Conservation (phyloP, 2,888 invertebrate species). For the Drosophila percnosoma region DNA sequence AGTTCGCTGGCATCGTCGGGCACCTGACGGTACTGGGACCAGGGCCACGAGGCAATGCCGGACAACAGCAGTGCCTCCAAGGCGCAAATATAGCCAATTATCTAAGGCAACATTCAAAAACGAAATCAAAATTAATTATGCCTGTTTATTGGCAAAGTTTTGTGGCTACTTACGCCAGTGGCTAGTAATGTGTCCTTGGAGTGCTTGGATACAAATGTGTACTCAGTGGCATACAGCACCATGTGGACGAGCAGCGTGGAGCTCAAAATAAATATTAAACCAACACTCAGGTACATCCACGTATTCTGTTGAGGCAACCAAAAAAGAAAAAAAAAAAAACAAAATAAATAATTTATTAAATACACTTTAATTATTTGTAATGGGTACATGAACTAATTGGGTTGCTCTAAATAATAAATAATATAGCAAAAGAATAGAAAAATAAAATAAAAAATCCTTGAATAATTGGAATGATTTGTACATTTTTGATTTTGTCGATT, state of each 20-base stretch:
- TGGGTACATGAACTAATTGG: not conserved
- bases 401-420: not conserved
- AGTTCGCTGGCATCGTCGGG: slow-evolving; percentile 88
- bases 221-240: slow-evolving; percentile 88
- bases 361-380: not conserved
- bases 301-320: slow-evolving; percentile 86
- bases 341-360: not conserved
- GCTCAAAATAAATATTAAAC: slow-evolving; percentile 89
- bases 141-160: not conserved
- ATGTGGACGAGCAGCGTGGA: slow-evolving; percentile 90
- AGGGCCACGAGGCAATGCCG: slow-evolving; percentile 87
- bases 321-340: not conserved
- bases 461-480: not conserved
- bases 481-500: not conserved
- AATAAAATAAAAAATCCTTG: not conserved
- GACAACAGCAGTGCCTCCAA: slow-evolving; percentile 87
- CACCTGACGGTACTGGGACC: slow-evolving; percentile 87
- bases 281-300: slow-evolving; percentile 90
- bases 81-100: slow-evolving; percentile 88
- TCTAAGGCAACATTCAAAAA: slow-evolving; percentile 79
- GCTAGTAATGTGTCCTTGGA: slow-evolving; percentile 89
- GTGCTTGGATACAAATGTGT: slow-evolving; percentile 89
- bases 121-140: not conserved
- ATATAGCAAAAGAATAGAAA: not conserved
- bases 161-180: slow-evolving; percentile 87